Evolutionary conservation across 1,140 invertebrate species (phyloP), one percentile per base, ranked within the genome.

Genomic region (Ctenoplectra terminalis): DNA sequence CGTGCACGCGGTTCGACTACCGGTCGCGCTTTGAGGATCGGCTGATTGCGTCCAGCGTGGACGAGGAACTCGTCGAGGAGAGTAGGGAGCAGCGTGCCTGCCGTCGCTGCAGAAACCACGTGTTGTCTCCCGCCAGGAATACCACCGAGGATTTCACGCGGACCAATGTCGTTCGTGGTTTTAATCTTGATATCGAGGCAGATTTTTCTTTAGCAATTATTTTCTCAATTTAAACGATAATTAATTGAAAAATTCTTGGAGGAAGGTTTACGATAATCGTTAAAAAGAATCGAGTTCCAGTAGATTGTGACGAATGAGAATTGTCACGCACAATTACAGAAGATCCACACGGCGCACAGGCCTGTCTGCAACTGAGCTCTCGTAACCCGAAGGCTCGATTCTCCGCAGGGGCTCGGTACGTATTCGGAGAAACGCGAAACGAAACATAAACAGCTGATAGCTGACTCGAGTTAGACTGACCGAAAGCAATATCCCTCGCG

Each of bases 21-120:
- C 86, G 86, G 87, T 87, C 87, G 87, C 80, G 87, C 80, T 87
- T 88, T 88, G 87, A 85, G 79, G 87, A 83, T 88, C 87, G 86
- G 75, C 87, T 88, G 79, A 87, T 88, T 88, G 87, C 86, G 86
- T 85, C 72, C 86, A 85, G 83, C 61, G 70, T 88, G 82, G 73
- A 88, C 83, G 85, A 87, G 79, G 85, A 84, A 87, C 78, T 71
- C 82, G 70, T 31, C 61, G 56, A 70, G 40, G 85, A 66, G 66
- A 73, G 87, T 88, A 88, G 87, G 86, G 87, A 85, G 83, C 71
- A 37, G 75, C 83, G 85, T 87, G 85, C 82, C 78, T 46, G 66
- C 61, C 81, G 73, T 60, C 56, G 73, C 74, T 69, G 70, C 72
- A 75, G 58, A 72, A 87, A 87, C 87, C 87, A 88, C 87, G 87